phyloP scores from a whole-genome alignment of 2,888 invertebrate species.

The Dastarcus helophoroides region DNA sequence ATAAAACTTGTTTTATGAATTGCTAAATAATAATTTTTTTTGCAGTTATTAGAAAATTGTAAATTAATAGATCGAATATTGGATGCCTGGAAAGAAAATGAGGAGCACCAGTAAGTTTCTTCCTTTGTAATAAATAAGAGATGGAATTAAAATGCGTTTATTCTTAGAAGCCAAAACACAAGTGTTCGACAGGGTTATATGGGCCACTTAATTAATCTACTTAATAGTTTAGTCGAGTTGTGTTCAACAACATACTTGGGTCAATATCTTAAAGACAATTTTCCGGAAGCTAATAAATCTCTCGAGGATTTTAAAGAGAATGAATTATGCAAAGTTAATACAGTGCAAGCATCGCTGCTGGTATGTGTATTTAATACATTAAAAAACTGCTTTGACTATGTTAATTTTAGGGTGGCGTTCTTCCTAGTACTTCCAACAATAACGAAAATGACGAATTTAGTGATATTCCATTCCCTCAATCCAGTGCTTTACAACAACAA shows the following conservation, averaged over 20 bases:
- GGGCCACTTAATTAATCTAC: conserved; percentile 54
- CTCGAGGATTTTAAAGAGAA: conserved; percentile 32
- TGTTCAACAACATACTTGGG: conserved; percentile 45
- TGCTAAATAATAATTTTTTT: conserved; percentile 15
- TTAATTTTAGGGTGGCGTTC: conserved; percentile 32
- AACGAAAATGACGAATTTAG: conserved; percentile 41
- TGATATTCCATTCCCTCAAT: conserved; percentile 41
- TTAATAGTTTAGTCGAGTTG: conserved; percentile 43
- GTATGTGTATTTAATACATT: conserved; percentile 19
- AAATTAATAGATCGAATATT: conserved; percentile 68
- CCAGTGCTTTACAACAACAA: conserved; percentile 41
- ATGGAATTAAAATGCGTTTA: conserved; percentile 6
- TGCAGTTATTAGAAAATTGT: conserved; percentile 51
- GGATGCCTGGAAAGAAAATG: conserved; percentile 71
- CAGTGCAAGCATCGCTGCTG: conserved; percentile 29
- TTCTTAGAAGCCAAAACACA: conserved; percentile 38
- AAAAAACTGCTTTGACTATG: background rate
- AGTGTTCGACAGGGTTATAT: conserved; percentile 51
- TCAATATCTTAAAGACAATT: conserved; percentile 41
- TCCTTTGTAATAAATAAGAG: conserved; percentile 3
- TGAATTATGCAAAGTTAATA: conserved; percentile 30
- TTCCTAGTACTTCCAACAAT: conserved; percentile 38
- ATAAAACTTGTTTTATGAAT: no score
- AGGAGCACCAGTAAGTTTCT: conserved; percentile 59
- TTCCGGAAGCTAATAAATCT: conserved; percentile 38